Evolutionary conservation across 1,140 invertebrate species (phyloP), one percentile per base, ranked within the genome.

Genomic region (Probaryconus sp.): DNA sequence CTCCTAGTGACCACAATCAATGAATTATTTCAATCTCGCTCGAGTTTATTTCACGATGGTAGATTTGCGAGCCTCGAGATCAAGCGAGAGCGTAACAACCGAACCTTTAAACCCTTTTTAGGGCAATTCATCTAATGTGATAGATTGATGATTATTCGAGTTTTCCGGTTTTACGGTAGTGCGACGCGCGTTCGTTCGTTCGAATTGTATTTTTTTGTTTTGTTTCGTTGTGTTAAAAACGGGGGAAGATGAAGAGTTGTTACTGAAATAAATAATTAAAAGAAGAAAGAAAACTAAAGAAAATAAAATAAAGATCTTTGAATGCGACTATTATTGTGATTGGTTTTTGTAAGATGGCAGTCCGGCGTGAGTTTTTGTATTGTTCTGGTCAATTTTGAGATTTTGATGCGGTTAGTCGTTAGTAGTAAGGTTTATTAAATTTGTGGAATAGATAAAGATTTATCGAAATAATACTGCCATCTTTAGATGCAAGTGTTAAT

Each of bases 371-470:
- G 56, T 70, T 70, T 76, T 70, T 70, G 65, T 60, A 65, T 65
- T 65, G 73, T 70, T 76, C 67, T 76, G 73, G 73, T 70, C 65
- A 76, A 65, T 65, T 76, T 61, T 60, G 65, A 70, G 73, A 76
- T 69, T 76, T 67, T 47, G 55, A 69, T 50, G 63, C 71, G 71
- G 56, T 74, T 75, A 75, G 64, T 75, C 51, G 72, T 75, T 74
- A 75, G 72, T 53, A 10, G 30, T 75, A 75, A 75, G 72, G 72
- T 67, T 74, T 75, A 64, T 69, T 68, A 64, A 75, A 75, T 69
- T 69, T 75, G 72, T 75, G 72, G 72, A 75, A 75, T 75, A 73
- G 61, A 65, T 67, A 69, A 69, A 75, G 71, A 63, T 74, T 68
- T 74, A 74, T 68, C 33, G 43, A 69, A 64, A 45, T 48, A 50